A percentile compares a stretch with the other conserved stretches of the same genome.
phyloP scores from a whole-genome alignment of 2,113 vertebrate species.

The Pelvicachromis taeniatus region DNA sequence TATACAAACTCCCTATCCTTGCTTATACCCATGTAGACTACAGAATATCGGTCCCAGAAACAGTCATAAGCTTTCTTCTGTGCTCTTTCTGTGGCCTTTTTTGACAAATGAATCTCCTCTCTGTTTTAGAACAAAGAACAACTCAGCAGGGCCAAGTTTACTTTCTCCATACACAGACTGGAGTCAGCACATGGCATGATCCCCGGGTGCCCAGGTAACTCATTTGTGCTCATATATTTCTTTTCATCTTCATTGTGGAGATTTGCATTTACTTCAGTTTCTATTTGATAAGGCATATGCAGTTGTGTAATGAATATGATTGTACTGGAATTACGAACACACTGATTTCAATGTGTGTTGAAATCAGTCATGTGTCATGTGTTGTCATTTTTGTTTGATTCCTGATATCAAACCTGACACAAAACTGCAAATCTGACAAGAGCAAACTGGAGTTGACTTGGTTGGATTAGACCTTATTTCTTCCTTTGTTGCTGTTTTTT shows the following conservation, averaged over 20 bases:
- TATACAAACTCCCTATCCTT: constrained; percentile 3
- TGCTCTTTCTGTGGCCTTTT: not conserved
- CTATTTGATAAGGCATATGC: not conserved
- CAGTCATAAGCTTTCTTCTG: not conserved
- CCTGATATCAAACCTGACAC: not conserved
- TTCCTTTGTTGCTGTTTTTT: not conserved
- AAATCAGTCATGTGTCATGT: not conserved
- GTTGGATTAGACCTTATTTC: not conserved
- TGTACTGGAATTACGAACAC: not conserved
- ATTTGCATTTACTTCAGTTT: not conserved
- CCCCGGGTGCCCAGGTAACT: constrained; percentile 89
- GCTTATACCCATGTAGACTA: not conserved
- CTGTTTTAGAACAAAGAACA: constrained; percentile 87
- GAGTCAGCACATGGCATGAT: constrained; percentile 96
- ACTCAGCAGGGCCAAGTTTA: constrained; percentile 96
- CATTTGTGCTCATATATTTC: not conserved
- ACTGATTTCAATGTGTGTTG: not conserved
- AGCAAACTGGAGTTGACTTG: not conserved
- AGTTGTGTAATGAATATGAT: not conserved
- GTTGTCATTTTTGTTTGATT: not conserved
- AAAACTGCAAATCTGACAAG: not conserved
- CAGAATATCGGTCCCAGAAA: not conserved
- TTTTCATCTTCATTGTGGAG: not conserved
- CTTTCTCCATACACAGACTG: constrained; percentile 95
- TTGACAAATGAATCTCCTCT: not conserved